phyloP scores from a whole-genome alignment of 2,888 invertebrate species.

The Diplolepis rosae region DNA sequence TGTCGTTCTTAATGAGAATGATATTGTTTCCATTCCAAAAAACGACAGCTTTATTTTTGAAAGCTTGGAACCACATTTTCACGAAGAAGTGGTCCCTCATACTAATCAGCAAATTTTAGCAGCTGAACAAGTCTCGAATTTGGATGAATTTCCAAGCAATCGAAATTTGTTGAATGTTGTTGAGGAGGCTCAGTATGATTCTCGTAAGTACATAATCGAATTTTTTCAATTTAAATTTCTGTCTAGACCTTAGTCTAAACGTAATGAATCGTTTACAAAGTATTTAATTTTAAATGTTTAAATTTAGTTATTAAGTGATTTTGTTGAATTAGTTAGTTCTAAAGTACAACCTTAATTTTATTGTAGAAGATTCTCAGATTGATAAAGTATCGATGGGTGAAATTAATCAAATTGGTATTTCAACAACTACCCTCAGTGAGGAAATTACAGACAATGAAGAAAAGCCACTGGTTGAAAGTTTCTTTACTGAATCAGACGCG shows the following conservation, averaged over 20 bases:
- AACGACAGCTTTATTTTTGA: conserved; percentile 38
- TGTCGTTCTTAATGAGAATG: conserved; percentile 17
- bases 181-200: conserved; percentile 51
- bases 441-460: conserved; percentile 38
- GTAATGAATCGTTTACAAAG: no score
- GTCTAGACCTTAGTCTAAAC: no score
- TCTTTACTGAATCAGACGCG: conserved; percentile 31
- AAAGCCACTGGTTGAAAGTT: conserved; percentile 33
- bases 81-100: conserved; percentile 34
- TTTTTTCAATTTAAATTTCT: conserved; percentile 26
- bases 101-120: conserved; percentile 53
- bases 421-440: conserved; percentile 18
- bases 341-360: conserved; percentile 34
- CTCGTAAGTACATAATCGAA: conserved; percentile 49
- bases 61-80: conserved; percentile 33
- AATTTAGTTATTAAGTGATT: no score
- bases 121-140: conserved; percentile 51
- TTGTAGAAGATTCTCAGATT: conserved; percentile 42
- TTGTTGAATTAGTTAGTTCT: neutral
- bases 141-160: conserved; percentile 60
- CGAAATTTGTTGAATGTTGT: conserved; percentile 66
- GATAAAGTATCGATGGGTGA: conserved; percentile 37
- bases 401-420: conserved; percentile 27
- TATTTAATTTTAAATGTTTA: no score
- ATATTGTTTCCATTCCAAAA: neutral